These are phyloP conservation scores for Drosophila parthenogenetica DNA, from an alignment of 2,888 invertebrate genomes.

Conservation along the genomic window DNA sequence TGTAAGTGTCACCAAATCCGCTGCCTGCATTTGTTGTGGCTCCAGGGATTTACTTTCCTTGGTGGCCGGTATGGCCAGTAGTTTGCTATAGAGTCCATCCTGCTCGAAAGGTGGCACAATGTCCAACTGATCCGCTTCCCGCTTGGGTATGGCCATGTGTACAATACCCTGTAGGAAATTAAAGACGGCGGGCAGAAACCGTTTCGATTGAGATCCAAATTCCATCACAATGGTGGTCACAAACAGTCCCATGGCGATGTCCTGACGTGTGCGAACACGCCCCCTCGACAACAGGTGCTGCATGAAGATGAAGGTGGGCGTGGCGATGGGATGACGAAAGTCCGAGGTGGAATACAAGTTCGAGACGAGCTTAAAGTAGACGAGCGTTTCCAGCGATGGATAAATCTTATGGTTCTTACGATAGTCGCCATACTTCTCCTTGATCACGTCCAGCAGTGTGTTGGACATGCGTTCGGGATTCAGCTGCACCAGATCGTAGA, in stretches of 20 bases:
- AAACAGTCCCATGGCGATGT: conserved; percentile 92
- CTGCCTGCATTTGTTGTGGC: conserved; percentile 83
- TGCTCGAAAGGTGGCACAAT: conserved; percentile 89
- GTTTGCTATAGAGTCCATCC: conserved; percentile 86
- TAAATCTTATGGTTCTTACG: conserved; percentile 87
- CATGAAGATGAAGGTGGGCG: conserved; percentile 93
- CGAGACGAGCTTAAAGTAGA: conserved; percentile 92
- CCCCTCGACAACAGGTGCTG: conserved; percentile 90
- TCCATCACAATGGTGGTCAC: conserved; percentile 90
- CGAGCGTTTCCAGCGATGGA: conserved; percentile 89
- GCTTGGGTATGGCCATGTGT: conserved; percentile 89
- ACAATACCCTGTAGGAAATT: conserved; percentile 92
- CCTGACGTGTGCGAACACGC: conserved; percentile 88
- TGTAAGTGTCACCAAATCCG: conserved; percentile 86
- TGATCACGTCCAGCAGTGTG: conserved; percentile 89
- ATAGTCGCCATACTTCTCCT: conserved; percentile 89
- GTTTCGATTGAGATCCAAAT: conserved; percentile 91
- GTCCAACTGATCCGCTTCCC: conserved; percentile 87
- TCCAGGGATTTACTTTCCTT: conserved; percentile 54
- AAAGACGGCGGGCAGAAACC: conserved; percentile 92
- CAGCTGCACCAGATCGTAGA: conserved; percentile 90
- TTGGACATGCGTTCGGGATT: conserved; percentile 89
- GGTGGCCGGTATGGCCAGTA: conserved; percentile 86
- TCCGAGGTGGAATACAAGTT: conserved; percentile 95
- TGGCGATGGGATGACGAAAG: conserved; percentile 94